Conservation (phyloP, 2,113 vertebrate species). For the Synchiropus splendidus region DNA sequence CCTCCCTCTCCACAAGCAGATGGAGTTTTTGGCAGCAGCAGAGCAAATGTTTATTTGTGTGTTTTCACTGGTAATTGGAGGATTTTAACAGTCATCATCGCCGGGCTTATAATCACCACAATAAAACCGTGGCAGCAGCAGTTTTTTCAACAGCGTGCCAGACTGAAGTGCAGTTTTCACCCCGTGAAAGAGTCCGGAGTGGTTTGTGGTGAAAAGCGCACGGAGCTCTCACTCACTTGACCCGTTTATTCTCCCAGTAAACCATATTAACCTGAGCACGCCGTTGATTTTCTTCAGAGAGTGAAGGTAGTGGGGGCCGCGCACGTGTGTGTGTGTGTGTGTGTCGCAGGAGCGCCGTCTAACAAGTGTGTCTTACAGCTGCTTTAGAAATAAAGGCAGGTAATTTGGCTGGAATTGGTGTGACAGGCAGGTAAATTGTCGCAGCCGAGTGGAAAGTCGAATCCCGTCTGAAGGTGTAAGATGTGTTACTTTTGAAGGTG, state of each 20-base stretch:
- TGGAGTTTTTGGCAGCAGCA: constrained; percentile 83
- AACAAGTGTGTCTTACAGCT: constrained; percentile 69
- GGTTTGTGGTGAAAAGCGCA: constrained; percentile 7
- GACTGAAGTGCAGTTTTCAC: constrained; percentile 32
- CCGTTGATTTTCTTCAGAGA: constrained; percentile 56
- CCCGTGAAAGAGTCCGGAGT: constrained; percentile 18
- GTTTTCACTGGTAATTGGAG: constrained; percentile 79
- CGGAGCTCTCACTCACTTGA: constrained; percentile 26
- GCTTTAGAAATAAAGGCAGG: constrained; percentile 74
- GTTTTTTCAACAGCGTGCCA: constrained; percentile 40
- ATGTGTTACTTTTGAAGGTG: constrained; percentile 48
- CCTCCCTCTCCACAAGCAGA: constrained; percentile 69
- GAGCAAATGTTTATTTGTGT: constrained; percentile 86
- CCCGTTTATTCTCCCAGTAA: constrained; percentile 49
- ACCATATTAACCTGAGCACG: constrained; percentile 63
- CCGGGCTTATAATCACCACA: constrained; percentile 73
- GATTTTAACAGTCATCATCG: constrained; percentile 75
- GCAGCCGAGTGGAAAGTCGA: constrained; percentile 52
- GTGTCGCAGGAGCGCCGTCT: no score
- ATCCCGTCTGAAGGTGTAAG: constrained; percentile 34
- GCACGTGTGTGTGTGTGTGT: constrained; percentile 16
- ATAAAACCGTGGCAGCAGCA: constrained; percentile 59
- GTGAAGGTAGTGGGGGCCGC: no score
- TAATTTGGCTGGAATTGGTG: constrained; percentile 73
- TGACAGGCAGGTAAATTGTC: constrained; percentile 70